Conservation (phyloP, 2,888 invertebrate genomes). For the Ctena decussata region DNA sequence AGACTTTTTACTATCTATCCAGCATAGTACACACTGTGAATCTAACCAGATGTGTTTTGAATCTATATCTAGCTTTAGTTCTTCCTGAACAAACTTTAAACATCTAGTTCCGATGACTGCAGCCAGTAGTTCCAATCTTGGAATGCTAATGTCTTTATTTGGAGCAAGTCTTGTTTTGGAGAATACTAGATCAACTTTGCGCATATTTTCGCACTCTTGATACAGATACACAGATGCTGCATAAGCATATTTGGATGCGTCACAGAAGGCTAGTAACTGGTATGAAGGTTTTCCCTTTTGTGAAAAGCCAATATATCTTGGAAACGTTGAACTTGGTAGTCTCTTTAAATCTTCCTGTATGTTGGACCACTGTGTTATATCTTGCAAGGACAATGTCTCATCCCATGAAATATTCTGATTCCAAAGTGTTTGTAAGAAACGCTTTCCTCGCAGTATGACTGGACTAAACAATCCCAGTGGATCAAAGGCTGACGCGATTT, state of each 20-base stretch:
- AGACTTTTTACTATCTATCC: background rate
- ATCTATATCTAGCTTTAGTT: background rate
- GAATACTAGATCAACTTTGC: conserved; percentile 14
- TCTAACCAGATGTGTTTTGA: too few relatives aligned
- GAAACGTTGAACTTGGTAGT: background rate
- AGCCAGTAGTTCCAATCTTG: background rate
- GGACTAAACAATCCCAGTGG: too few relatives aligned
- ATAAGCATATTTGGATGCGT: conserved; percentile 5
- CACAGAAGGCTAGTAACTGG: too few relatives aligned
- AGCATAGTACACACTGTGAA: background rate
- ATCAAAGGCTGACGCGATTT: too few relatives aligned
- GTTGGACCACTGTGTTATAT: too few relatives aligned
- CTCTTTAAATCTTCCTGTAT: too few relatives aligned
- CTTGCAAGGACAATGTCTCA: too few relatives aligned
- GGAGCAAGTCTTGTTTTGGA: conserved; percentile 14
- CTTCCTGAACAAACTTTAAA: background rate
- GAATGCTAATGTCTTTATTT: background rate
- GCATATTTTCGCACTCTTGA: background rate
- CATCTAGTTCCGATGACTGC: background rate
- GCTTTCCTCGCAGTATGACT: too few relatives aligned
- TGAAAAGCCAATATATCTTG: background rate
- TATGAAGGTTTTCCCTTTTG: background rate
- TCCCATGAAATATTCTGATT: too few relatives aligned
- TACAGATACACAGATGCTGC: too few relatives aligned
- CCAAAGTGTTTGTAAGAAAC: too few relatives aligned